Base-by-base conservation (phyloP, 2,113 vertebrate genomes). In the Zootoca vivipara region DNA sequence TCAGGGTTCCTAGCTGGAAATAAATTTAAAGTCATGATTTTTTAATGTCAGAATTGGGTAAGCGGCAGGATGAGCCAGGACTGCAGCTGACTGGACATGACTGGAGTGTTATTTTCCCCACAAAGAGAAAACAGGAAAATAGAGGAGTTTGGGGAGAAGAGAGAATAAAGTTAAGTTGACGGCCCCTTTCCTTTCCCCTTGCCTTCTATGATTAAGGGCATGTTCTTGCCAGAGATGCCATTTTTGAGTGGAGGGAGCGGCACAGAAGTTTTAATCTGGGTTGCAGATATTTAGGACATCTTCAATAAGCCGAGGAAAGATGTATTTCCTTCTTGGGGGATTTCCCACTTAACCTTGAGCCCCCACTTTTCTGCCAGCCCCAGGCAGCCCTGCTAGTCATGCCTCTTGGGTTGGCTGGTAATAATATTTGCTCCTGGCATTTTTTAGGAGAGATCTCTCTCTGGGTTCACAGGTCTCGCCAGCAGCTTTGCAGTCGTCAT, bases 1-100 rank as follows among this genome's bases (percentile, higher is more conserved):
- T 72, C 90, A 85, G 6, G 20, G 58, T 82, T 74, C 82, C 58
- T 86, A 90, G 24, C 16, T 81, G 87, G 77, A 20, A 87, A 75
- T 85, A 1, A 15, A 65, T 20, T 15, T 46, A 0, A 9, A 5
- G 42, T 87, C 70, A 28, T 84, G 74, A 67, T 1, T 56, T 85
- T 46, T 24, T 73, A 84, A 42, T 0, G 0, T 70, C 89, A 46
- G 81, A 87, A 86, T 85, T 28, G 30, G 30, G 35, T 90, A 89
- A 46, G 33, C 84, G 35, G 69, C 42, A 87, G 80, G 20, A 78
- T 16, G 13, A 67, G 79, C 64, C 2, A 24, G 81, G 46, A 85
- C 70, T 82, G 69, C 78, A 85, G 24, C 82, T 74, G 16, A 64
- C 9, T 87, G 26, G 46, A 9, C 13, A n/a, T 52, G 18, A 52